These are phyloP conservation scores for Trinorchestia longiramus DNA, from an alignment of 1,140 invertebrate genomes.

Conservation along the genomic window DNA sequence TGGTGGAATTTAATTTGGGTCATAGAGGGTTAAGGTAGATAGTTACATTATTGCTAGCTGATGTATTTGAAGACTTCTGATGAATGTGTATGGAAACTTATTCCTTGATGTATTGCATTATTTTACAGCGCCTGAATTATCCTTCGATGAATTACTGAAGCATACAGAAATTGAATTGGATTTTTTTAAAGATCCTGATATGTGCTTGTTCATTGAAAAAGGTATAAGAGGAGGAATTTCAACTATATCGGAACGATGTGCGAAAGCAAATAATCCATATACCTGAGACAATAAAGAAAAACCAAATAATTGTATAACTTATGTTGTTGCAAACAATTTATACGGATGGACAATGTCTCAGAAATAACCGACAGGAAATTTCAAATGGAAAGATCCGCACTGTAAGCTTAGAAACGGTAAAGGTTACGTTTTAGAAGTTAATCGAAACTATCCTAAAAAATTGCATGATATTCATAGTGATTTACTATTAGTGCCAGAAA, in stretches of 20 bases:
- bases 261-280: constrained; percentile 6
- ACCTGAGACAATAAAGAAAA: neutral
- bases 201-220: neutral
- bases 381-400: neutral
- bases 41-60: neutral
- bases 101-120: neutral
- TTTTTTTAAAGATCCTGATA: neutral
- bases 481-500: neutral
- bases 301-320: neutral
- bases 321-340: constrained; percentile 10
- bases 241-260: neutral
- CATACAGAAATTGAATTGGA: constrained; percentile 32
- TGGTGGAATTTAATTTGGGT: no score
- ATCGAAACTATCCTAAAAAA: neutral
- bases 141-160: constrained; percentile 27
- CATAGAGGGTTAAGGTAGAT: no score
- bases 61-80: constrained; percentile 35
- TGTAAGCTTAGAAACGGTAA: neutral
- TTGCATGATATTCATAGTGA: neutral
- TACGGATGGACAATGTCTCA: constrained; percentile 37
- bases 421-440: constrained; percentile 8
- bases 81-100: neutral
- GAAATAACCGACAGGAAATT: neutral
- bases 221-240: neutral
- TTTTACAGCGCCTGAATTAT: constrained; percentile 14